Conservation (phyloP, 1,140 invertebrate species). For the Gonatopus flavifemur region DNA sequence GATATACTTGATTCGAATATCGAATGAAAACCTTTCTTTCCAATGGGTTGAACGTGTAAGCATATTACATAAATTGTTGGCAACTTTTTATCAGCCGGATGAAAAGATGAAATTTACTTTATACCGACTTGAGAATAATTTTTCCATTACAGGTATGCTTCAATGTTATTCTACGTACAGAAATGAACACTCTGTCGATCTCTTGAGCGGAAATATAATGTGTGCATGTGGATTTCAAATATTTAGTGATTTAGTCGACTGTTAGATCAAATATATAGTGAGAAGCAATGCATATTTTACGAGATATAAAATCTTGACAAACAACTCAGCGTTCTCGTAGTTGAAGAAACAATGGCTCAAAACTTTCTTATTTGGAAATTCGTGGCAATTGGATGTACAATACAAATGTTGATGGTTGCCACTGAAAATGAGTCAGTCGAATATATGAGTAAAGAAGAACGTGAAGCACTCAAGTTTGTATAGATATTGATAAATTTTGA, state of each 20-base stretch:
- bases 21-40: constrained; percentile 8
- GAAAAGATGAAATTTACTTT: too few relatives aligned
- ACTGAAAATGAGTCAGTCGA: constrained; percentile 50
- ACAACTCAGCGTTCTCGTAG: constrained; percentile 24
- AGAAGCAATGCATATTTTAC: constrained; percentile 29
- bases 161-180: not conserved
- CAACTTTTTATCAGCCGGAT: too few relatives aligned
- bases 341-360: constrained; percentile 41
- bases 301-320: constrained; percentile 47
- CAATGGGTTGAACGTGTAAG: not conserved
- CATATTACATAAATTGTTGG: too few relatives aligned
- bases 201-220: constrained; percentile 6
- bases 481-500: too few relatives aligned
- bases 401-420: constrained; percentile 26
- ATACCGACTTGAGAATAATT: not conserved
- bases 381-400: constrained; percentile 36
- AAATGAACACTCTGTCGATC: not conserved
- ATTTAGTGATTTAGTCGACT: too few relatives aligned
- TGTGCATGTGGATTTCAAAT: constrained; percentile 9
- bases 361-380: constrained; percentile 36
- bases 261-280: constrained; percentile 10
- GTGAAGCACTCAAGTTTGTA: constrained; percentile 60
- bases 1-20: not conserved
- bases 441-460: constrained; percentile 63
- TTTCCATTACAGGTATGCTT: constrained; percentile 5